Percentiles rank a stretch among this genome's conserved stretches.
These are phyloP conservation scores for Monodelphis domestica DNA, from an alignment of 2,797 vertebrate genomes.

Conservation along the genomic window DNA sequence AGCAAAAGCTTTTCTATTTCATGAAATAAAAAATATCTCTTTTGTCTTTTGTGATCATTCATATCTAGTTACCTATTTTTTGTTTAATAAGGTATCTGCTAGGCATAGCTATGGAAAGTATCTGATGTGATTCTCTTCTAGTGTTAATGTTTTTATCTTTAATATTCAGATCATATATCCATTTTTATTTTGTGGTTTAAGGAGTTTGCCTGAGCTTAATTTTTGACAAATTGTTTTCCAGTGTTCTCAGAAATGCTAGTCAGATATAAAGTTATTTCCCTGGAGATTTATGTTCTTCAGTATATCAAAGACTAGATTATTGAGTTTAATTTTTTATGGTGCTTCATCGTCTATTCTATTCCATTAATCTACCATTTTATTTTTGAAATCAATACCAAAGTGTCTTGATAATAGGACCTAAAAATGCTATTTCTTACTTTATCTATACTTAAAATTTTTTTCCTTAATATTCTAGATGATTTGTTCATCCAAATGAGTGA, in stretches of 20 bases:
- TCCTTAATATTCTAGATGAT: background rate
- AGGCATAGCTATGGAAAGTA: background rate
- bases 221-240: background rate
- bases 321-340: background rate
- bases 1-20: background rate
- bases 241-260: background rate
- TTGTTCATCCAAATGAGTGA: background rate
- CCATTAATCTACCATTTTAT: no score
- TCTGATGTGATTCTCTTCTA: background rate
- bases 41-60: background rate
- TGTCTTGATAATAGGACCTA: background rate
- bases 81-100: background rate
- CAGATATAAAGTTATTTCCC: background rate
- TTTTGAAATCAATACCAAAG: background rate
- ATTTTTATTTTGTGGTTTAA: background rate
- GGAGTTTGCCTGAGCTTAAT: background rate
- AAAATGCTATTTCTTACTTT: no score
- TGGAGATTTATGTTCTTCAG: background rate
- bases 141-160: background rate
- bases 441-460: background rate
- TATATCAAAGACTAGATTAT: background rate
- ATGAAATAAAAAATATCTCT: background rate
- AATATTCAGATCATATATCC: background rate
- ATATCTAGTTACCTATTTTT: background rate
- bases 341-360: background rate